Evolutionary conservation across 2,797 vertebrate genomes (phyloP), one percentile per base, ranked within the genome.

Genomic region (Lepus oiostolus): DNA sequence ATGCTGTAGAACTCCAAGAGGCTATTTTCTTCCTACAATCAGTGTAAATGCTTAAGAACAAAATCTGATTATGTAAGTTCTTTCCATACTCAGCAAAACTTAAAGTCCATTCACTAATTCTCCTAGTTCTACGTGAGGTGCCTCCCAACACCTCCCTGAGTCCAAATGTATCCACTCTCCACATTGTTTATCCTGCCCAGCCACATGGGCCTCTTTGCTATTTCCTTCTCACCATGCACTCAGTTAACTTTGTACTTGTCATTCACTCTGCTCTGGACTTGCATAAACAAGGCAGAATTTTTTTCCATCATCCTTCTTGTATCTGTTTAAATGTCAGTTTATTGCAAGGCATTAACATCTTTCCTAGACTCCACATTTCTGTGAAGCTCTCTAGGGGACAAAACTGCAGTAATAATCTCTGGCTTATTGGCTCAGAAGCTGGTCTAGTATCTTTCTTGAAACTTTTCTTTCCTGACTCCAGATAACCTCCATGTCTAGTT

Each of bases 401-500:
- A 22, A 8, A 81, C 19, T 30, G 11, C 13, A 54, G 47, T 35
- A 11, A 17, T 35, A 11, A 17, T 47, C 70, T 12, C 6, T 63
- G 21, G 50, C 16, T 91, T 79, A 82, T 13, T 87, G 80, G 62
- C 35, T 81, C 63, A 85, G 47, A 93, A 35, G 14, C 54, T 88
- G 70, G 32, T n/a, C 24, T 28, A 7, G 24, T 77, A 63, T 3
- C 38, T 62, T 8, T 26, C 54, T 72, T 84, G n/a, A 22, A 63
- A 42, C 28, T 76, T 91, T 67, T 42, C 88, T 93, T 91, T 65
- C n/a, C n/a, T 35, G 54, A 76, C 21, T 76, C 32, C 32, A 84
- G 35, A 22, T 68, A 76, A 70, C 13, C 38, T 86, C 38, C 28
- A 7, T 21, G 32, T 54, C 47, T 35, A 32, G 72, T 75, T 88